Evolutionary conservation across 2,888 invertebrate genomes (phyloP).

Genomic region (Bugulina stolonifera): DNA sequence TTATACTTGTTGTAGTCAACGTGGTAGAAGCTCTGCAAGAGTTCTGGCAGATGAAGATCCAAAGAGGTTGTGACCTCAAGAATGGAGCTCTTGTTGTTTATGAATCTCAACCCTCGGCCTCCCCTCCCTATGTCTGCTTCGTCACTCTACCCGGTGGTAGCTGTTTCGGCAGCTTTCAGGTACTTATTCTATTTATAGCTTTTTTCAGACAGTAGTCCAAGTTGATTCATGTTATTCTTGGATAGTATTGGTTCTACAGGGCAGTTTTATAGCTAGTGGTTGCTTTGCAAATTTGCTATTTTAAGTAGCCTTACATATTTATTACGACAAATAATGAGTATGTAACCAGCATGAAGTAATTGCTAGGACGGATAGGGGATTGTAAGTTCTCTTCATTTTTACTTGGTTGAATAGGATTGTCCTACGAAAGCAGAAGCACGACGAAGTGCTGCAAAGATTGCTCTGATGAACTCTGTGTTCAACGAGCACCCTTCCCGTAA

Average conservation of each 20-base stretch:
- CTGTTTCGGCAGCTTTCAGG: conserved; percentile 91
- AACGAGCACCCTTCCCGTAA: conserved; percentile 88
- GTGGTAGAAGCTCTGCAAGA: conserved; percentile 92
- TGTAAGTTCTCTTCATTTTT: no score
- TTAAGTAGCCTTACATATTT: no score
- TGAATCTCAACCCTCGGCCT: conserved; percentile 84
- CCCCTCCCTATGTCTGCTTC: conserved; percentile 88
- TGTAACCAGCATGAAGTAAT: no score
- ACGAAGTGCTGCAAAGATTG: conserved; percentile 88
- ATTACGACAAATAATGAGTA: no score
- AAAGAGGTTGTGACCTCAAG: conserved; percentile 74
- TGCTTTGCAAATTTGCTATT: no score
- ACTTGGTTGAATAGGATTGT: no score
- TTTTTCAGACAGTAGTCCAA: no score
- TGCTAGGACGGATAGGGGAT: no score
- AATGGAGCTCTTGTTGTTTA: conserved; percentile 86
- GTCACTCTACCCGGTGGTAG: conserved; percentile 87
- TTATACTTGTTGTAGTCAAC: conserved; percentile 76
- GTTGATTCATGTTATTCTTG: no score
- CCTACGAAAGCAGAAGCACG: conserved; percentile 90
- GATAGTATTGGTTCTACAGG: no score
- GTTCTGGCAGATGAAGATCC: conserved; percentile 95
- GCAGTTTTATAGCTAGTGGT: no score
- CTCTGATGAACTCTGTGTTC: conserved; percentile 92
- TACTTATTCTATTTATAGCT: conserved; percentile 50